Evolutionary conservation across 1,140 invertebrate genomes (phyloP).

Genomic region (Philotrypesis tridentata): DNA sequence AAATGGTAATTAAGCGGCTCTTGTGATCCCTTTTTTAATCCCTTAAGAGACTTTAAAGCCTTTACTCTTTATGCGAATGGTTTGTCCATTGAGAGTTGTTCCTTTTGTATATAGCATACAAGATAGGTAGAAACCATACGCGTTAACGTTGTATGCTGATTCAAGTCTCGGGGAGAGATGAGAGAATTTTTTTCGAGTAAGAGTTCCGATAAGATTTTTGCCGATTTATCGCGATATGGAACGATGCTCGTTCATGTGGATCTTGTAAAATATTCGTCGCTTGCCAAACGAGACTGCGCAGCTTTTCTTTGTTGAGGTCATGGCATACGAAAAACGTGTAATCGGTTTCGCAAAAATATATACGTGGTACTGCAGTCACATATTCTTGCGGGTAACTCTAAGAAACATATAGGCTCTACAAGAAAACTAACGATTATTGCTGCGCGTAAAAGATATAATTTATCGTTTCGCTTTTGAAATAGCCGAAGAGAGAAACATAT

Average conservation of each 20-base stretch:
- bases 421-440: neutral
- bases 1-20: constrained; percentile 50
- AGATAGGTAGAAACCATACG: no score
- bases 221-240: neutral
- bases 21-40: constrained; percentile 50
- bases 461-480: constrained; percentile 2
- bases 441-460: neutral
- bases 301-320: neutral
- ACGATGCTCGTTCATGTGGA: neutral
- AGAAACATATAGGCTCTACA: neutral
- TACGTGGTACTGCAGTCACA: neutral
- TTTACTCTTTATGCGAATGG: constrained; percentile 26
- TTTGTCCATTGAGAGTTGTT: neutral
- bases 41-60: constrained; percentile 45
- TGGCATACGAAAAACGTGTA: neutral
- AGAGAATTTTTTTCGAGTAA: no score
- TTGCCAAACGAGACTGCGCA: neutral
- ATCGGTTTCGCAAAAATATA: neutral
- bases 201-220: constrained; percentile 29
- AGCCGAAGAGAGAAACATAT: neutral
- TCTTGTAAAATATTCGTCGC: neutral
- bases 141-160: no score
- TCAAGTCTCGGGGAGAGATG: no score
- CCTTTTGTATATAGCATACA: no score
- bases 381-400: neutral